A percentile compares a stretch with the other conserved stretches of the same genome.
Evolutionary conservation across 2,797 vertebrate genomes (phyloP).

Genomic region (Bovichtus variegatus): DNA sequence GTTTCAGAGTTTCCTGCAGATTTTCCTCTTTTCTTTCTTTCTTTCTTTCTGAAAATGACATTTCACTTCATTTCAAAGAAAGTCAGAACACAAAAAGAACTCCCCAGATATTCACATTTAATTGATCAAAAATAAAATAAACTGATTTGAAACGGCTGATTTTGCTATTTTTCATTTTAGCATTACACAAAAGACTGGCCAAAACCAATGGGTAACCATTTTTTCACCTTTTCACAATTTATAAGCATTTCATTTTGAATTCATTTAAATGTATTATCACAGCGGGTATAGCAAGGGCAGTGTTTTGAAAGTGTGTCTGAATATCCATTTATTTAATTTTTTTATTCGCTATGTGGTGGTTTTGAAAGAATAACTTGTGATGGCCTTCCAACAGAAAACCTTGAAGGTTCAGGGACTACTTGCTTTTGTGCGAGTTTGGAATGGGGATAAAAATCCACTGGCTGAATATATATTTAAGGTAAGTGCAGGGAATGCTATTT

Average conservation of each 20-base stretch:
- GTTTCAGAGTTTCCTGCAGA: neutral
- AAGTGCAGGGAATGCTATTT: neutral
- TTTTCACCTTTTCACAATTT: conserved; percentile 48
- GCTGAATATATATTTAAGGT: conserved; percentile 33
- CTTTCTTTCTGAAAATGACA: conserved; percentile 3
- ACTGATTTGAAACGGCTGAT: too few species aligned
- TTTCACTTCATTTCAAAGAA: conserved; percentile 32
- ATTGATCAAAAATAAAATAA: conserved; percentile 21
- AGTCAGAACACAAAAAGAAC: neutral
- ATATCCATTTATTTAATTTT: conserved; percentile 57
- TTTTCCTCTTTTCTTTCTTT: neutral
- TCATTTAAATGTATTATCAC: conserved; percentile 54
- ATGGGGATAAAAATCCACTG: conserved; percentile 28
- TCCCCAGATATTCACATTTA: neutral
- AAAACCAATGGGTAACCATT: conserved; percentile 41
- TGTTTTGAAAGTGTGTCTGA: conserved; percentile 56
- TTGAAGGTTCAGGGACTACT: conserved; percentile 72
- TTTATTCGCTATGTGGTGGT: conserved; percentile 56
- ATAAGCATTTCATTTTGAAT: conserved; percentile 57
- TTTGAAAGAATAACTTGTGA: conserved; percentile 66
- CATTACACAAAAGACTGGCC: conserved; percentile 32
- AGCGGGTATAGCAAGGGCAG: conserved; percentile 67
- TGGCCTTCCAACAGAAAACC: conserved; percentile 60
- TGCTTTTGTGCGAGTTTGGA: conserved; percentile 43
- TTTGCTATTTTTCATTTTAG: conserved; percentile 34